phyloP scores from a whole-genome alignment of 2,797 vertebrate genomes.

The Phrynocephalus guinanensis region DNA sequence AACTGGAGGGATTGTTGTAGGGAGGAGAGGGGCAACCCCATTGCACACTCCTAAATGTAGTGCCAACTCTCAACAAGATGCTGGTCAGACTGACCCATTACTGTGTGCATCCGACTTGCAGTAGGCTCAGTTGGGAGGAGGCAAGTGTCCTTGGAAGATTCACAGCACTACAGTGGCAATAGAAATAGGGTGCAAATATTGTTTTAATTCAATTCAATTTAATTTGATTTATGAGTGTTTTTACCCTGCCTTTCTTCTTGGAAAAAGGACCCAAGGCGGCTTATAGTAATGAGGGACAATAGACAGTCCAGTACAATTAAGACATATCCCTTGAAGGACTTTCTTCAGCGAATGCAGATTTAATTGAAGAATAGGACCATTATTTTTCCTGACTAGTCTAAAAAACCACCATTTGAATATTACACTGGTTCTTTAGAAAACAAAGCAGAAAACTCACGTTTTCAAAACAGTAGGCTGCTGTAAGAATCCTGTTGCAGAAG shows the following conservation, averaged over 20 bases:
- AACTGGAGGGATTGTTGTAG: not conserved
- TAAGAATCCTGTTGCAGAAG: not conserved
- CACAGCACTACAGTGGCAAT: not conserved
- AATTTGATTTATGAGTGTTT: no score
- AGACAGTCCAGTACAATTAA: not conserved
- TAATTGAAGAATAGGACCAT: not conserved
- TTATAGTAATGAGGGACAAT: no score
- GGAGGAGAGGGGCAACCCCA: not conserved
- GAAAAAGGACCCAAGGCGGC: no score
- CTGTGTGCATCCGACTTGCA: not conserved
- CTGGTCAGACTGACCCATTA: not conserved
- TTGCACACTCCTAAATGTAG: not conserved
- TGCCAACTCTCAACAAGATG: not conserved
- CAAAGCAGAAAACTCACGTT: not conserved
- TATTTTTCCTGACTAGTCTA: not conserved
- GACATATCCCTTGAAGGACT: not conserved
- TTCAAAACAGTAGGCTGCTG: no score
- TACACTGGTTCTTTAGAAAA: not conserved
- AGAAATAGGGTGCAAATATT: not conserved
- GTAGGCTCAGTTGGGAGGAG: not conserved
- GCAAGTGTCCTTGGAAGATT: constrained; percentile 15
- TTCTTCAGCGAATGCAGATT: not conserved
- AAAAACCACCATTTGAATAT: not conserved
- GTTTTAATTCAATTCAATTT: no score
- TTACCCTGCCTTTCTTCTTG: no score